Base-by-base conservation (phyloP, 2,888 invertebrate species). In the Heliconius erato region DNA sequence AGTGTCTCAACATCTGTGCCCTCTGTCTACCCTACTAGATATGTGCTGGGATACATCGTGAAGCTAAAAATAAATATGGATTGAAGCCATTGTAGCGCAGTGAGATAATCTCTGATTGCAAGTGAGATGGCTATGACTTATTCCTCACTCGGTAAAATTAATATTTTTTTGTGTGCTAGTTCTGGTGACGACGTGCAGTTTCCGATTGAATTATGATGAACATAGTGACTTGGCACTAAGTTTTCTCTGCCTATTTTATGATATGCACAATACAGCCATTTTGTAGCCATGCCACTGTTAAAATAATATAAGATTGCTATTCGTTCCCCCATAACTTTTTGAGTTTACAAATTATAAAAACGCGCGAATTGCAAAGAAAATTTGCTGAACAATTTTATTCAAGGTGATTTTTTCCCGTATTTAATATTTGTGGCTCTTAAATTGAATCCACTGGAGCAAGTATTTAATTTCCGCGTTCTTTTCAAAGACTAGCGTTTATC, bases 391-490 rank as follows among this genome's bases (percentile, higher is more conserved):
- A 28, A 32, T 32, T 67, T 28, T 67, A 67, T 28, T 67, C 44
- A 19, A 67, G 28, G 67, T 32, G 67, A 7, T 28, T 67, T 67
- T 26, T 3, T 28, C 65, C 5, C 65, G 77, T 77, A 67, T 77
- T 77, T 78, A 78, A 68, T 78, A 78, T 78, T 68, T 49, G 67
- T 67, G 68, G 63, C 63, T 68, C 78, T 44, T 68, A 78, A 68
- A 78, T 78, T 67, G 67, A 78, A 78, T 78, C 68, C 78, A 67
- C 49, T 78, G 78, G 65, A 78, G 78, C 78, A 78, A 67, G 67
- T 67, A 67, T 78, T 78, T 78, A 67, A 78, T 78, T 49, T 78
- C 78, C 68, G 78, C 32, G 78, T 78, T 78, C 78, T 78, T 78
- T 78, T 49, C 78, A 78, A 68, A 49, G 67, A 49, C 23, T 68